Evolutionary conservation across 2,797 vertebrate genomes (phyloP).

Genomic region (Xerus rutilus): DNA sequence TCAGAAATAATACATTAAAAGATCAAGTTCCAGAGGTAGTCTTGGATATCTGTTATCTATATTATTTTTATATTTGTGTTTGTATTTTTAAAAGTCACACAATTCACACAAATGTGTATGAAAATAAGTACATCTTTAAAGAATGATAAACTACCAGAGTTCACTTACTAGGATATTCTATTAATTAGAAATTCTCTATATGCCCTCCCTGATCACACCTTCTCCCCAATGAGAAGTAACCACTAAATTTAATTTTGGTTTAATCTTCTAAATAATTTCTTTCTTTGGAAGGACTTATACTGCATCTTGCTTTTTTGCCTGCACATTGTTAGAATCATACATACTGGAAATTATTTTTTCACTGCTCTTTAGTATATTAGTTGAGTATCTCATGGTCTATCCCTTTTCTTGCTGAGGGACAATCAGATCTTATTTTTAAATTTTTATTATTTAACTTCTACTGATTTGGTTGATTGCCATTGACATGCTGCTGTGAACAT

Average conservation of each 20-base stretch:
- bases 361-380: neutral
- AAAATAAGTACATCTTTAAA: conserved; percentile 6
- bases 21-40: neutral
- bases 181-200: neutral
- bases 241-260: conserved; percentile 29
- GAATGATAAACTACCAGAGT: neutral
- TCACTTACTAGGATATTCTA: neutral
- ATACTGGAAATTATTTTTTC: neutral
- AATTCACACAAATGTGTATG: conserved; percentile 5
- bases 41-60: neutral
- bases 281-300: neutral
- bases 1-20: neutral
- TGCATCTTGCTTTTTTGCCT: neutral
- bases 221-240: neutral
- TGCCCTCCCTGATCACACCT: neutral
- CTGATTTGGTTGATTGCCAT: neutral
- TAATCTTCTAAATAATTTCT: neutral
- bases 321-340: neutral
- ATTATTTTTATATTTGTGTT: neutral
- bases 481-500: neutral
- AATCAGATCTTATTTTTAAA: neutral
- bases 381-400: neutral
- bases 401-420: neutral
- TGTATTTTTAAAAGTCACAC: neutral
- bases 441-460: neutral